Conservation (phyloP, 2,113 vertebrate species). For the Pungitius pungitius region DNA sequence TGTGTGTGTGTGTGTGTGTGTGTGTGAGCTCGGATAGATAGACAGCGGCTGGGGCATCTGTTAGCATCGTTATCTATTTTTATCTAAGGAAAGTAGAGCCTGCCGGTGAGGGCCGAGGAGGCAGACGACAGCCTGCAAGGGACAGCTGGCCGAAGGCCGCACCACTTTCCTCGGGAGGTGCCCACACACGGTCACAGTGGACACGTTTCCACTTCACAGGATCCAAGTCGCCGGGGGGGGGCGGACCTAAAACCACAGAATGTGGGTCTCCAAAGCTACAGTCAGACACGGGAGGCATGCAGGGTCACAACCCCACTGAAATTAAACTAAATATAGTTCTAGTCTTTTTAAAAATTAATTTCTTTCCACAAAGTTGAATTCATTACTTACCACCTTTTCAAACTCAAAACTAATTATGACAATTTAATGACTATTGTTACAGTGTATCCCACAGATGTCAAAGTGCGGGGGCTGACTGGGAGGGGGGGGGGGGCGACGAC, state of each 20-base stretch:
- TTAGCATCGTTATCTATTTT: conserved; percentile 83
- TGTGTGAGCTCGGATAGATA: conserved; percentile 57
- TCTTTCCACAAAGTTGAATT: not conserved
- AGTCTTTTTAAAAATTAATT: not conserved
- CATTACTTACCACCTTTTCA: not conserved
- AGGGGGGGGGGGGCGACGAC: too few relatives aligned
- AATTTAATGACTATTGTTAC: not conserved
- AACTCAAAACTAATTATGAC: not conserved
- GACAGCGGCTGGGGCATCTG: conserved; percentile 80
- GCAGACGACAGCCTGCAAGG: conserved; percentile 48
- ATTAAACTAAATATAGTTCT: not conserved
- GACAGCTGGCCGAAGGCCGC: conserved; percentile 69
- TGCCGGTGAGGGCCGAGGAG: conserved; percentile 65
- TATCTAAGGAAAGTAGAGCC: conserved; percentile 81
- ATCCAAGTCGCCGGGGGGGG: not conserved
- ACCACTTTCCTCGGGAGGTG: conserved; percentile 23
- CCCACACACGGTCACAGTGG: conserved; percentile 4
- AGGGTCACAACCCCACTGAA: not conserved
- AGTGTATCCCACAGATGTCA: not conserved
- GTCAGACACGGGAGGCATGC: not conserved
- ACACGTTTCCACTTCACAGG: conserved; percentile 9
- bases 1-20: conserved; percentile 27
- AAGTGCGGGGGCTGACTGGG: too few relatives aligned
- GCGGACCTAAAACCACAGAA: conserved; percentile 28
- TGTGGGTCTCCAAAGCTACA: not conserved